Evolutionary conservation across 2,888 invertebrate species (phyloP).

Genomic region (Mythimna impura): DNA sequence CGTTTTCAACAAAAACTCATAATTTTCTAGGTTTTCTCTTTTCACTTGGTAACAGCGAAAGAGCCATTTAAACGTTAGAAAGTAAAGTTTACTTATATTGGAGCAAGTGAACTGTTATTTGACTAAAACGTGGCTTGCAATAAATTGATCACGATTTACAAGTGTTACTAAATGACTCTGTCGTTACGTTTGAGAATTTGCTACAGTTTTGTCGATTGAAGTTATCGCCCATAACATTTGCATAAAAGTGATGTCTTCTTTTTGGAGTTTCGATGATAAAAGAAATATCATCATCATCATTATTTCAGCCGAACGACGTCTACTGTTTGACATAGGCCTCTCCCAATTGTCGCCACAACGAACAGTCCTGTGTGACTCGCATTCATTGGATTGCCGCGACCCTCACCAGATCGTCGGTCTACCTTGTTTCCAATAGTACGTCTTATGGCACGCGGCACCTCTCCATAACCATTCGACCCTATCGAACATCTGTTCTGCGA

Average conservation of each 20-base stretch:
- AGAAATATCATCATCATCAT: no score
- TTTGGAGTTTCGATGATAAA: no score
- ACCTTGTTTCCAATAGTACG: no score
- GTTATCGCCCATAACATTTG: background rate
- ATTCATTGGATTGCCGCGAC: no score
- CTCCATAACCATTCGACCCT: no score
- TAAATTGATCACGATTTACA: constrained; percentile 30
- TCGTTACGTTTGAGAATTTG: constrained; percentile 10
- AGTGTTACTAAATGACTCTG: constrained; percentile 37
- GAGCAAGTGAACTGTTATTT: constrained; percentile 51
- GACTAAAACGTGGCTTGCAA: constrained; percentile 22
- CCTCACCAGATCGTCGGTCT: no score
- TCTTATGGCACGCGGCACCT: no score
- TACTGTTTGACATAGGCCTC: no score
- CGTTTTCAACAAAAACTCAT: constrained; percentile 64
- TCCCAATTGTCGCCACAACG: no score
- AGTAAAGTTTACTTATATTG: constrained; percentile 67
- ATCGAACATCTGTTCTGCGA: no score
- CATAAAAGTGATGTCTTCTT: background rate
- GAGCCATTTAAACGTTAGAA: constrained; percentile 78
- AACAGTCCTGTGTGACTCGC: no score
- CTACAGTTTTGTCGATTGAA: constrained; percentile 6
- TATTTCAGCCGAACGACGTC: no score
- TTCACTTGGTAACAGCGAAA: constrained; percentile 72
- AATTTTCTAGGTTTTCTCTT: constrained; percentile 77